Conservation (phyloP, 2,113 vertebrate species). For the Ameiurus melas region DNA sequence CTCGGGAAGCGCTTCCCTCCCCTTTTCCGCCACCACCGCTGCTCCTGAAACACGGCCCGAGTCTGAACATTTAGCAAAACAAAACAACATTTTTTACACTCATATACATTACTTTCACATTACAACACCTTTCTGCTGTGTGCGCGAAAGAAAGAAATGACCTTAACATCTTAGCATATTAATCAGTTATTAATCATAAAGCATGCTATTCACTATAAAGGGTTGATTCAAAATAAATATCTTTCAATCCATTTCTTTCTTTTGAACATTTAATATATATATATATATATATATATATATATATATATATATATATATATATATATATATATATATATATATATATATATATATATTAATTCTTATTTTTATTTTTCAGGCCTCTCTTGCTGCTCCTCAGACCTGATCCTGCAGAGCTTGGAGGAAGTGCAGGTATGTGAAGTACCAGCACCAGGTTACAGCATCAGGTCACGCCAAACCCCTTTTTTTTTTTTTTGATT, state of each 20-base stretch:
- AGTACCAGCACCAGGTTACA: slow-evolving; percentile 24
- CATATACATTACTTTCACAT: not conserved
- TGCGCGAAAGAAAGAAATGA: not conserved
- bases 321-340: too few relatives aligned
- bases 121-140: not conserved
- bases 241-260: not conserved
- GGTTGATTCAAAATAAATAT: not conserved
- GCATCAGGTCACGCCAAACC: slow-evolving; percentile 28
- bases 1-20: slow-evolving; percentile 67
- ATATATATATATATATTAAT: too few relatives aligned
- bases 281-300: too few relatives aligned
- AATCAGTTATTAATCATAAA: not conserved
- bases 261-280: too few relatives aligned
- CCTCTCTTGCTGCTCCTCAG: not conserved
- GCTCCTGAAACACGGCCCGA: slow-evolving; percentile 49
- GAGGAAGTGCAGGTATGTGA: slow-evolving; percentile 36
- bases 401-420: not conserved
- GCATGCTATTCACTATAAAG: not conserved
- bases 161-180: not conserved
- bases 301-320: too few relatives aligned
- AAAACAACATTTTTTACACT: not conserved
- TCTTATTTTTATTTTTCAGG: not conserved
- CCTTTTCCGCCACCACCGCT: slow-evolving; percentile 53
- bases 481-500: too few relatives aligned
- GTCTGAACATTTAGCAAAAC: not conserved